phyloP scores from a whole-genome alignment of 2,113 vertebrate genomes.

The Silurus asotus region DNA sequence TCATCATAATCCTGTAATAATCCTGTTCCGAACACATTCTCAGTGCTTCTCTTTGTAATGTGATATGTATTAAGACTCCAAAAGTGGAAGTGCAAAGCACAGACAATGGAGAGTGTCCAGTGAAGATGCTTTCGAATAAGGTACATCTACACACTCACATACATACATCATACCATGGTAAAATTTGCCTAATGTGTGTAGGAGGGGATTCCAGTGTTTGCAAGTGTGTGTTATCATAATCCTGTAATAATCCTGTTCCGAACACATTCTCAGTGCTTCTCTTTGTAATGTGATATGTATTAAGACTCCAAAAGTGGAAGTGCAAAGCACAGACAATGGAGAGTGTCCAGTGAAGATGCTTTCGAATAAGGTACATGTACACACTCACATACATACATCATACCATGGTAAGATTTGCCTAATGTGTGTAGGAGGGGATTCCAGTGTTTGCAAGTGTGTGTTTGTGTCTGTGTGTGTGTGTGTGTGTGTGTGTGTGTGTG shows the following conservation, averaged over 20 bases:
- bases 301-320: slow-evolving; percentile 40
- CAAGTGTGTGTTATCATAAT: slow-evolving; percentile 41
- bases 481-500: slow-evolving; percentile 5
- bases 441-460: slow-evolving; percentile 18
- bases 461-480: slow-evolving; percentile 13
- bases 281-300: slow-evolving; percentile 51
- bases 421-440: background rate
- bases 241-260: slow-evolving; percentile 51
- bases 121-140: background rate
- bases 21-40: slow-evolving; percentile 45
- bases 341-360: background rate
- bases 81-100: slow-evolving; percentile 31
- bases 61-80: slow-evolving; percentile 48
- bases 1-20: slow-evolving; percentile 53
- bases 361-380: background rate
- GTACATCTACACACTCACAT: background rate
- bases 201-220: slow-evolving; percentile 15
- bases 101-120: background rate
- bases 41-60: slow-evolving; percentile 45
- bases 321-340: slow-evolving; percentile 6
- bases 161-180: background rate
- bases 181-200: background rate
- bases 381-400: background rate
- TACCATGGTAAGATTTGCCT: background rate
- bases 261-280: slow-evolving; percentile 36